Percentiles rank a stretch among this genome's conserved stretches.
phyloP scores from a whole-genome alignment of 1,140 invertebrate species.

The Diuraphis noxia region DNA sequence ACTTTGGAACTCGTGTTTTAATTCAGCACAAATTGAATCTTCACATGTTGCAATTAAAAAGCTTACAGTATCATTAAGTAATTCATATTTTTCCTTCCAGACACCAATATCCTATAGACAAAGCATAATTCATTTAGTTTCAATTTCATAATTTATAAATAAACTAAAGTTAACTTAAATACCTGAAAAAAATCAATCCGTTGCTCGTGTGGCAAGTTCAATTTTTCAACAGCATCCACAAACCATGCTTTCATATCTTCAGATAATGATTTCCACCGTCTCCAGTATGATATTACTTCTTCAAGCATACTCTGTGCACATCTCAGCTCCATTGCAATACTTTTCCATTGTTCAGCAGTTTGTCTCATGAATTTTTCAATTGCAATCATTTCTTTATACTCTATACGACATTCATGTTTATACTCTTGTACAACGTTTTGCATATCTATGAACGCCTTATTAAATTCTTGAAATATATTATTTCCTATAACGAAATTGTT shows the following conservation, averaged over 20 bases:
- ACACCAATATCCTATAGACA: constrained; percentile 84
- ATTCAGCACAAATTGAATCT: constrained; percentile 74
- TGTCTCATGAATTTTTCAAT: constrained; percentile 86
- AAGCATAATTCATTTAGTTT: constrained; percentile 43
- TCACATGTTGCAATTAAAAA: constrained; percentile 87
- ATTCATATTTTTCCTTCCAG: constrained; percentile 86
- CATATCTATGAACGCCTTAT: constrained; percentile 88
- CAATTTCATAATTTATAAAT: neutral
- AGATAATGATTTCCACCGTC: constrained; percentile 74
- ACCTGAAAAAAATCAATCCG: constrained; percentile 76
- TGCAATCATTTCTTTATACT: constrained; percentile 72
- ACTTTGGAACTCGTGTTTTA: constrained; percentile 74
- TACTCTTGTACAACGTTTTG: constrained; percentile 89
- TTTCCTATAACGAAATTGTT: constrained; percentile 88
- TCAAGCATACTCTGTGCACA: constrained; percentile 87
- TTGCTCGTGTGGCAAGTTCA: constrained; percentile 78
- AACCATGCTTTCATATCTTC: constrained; percentile 82
- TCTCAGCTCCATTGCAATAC: constrained; percentile 84
- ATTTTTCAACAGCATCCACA: constrained; percentile 74
- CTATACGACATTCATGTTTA: constrained; percentile 72
- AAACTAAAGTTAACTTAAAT: constrained; percentile 22
- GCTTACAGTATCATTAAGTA: constrained; percentile 80
- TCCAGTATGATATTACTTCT: constrained; percentile 87
- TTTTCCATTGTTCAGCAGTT: constrained; percentile 84
- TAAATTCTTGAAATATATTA: constrained; percentile 92